phyloP scores from a whole-genome alignment of 2,888 invertebrate species.

The Minunthozetes semirufus region DNA sequence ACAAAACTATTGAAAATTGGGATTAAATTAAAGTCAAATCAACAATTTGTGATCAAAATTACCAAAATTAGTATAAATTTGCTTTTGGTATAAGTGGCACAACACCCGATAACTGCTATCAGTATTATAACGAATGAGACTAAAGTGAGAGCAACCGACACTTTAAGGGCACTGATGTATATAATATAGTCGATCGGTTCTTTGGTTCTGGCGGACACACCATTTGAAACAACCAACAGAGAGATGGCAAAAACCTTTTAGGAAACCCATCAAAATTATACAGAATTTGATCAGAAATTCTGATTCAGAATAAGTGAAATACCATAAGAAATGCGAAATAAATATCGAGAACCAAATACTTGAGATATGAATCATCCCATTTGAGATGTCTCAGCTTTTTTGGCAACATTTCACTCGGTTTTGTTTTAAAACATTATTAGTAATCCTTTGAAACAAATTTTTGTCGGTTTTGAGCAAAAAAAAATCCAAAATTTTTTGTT shows the following conservation, averaged over 20 bases:
- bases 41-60: neutral
- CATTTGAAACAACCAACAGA: neutral
- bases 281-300: too few species aligned
- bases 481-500: neutral
- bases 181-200: neutral
- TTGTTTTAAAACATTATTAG: neutral
- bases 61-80: neutral
- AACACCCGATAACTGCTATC: neutral
- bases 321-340: neutral
- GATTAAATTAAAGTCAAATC: neutral
- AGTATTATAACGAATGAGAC: neutral
- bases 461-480: neutral
- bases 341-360: neutral
- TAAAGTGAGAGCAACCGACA: neutral
- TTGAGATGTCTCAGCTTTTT: neutral
- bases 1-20: neutral
- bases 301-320: too few species aligned
- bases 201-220: neutral
- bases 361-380: neutral
- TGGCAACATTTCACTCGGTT: too few species aligned
- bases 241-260: neutral
- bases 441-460: neutral
- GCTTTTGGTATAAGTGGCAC: constrained; percentile 3
- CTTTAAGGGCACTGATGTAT: neutral
- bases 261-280: too few species aligned